Percentiles rank a stretch among this genome's conserved stretches.
These are phyloP conservation scores for Biston betularia DNA, from an alignment of 2,888 invertebrate genomes.

Conservation along the genomic window DNA sequence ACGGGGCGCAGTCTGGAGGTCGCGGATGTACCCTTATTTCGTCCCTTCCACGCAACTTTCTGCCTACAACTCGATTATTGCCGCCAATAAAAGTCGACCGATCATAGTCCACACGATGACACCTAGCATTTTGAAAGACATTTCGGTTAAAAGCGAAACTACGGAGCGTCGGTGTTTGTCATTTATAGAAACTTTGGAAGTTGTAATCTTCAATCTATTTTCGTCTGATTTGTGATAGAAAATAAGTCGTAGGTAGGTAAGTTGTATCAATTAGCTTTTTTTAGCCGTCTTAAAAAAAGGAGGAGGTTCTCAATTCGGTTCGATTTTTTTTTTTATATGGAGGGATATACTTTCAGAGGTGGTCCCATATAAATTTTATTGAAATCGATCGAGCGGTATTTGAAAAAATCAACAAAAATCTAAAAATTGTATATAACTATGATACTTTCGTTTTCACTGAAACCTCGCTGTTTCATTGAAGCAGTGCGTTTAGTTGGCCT, in stretches of 20 bases:
- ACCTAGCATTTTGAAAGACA: constrained; percentile 27
- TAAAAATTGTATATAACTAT: too few species aligned
- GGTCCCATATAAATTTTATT: too few species aligned
- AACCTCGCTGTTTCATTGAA: too few species aligned
- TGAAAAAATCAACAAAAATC: too few species aligned
- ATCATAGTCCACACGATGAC: constrained; percentile 34
- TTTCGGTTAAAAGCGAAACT: constrained; percentile 10
- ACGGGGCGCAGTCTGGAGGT: constrained; percentile 80
- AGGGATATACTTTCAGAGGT: too few species aligned
- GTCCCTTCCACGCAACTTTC: constrained; percentile 58
- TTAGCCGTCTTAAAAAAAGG: too few species aligned
- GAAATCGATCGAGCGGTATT: too few species aligned
- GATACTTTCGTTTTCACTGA: too few species aligned
- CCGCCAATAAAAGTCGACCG: constrained; percentile 40
- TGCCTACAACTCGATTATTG: constrained; percentile 42
- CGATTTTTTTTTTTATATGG: too few species aligned
- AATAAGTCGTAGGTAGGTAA: background rate
- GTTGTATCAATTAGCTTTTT: background rate
- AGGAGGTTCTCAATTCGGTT: too few species aligned
- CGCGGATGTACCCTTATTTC: constrained; percentile 75
- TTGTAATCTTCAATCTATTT: background rate
- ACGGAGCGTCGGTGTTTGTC: constrained; percentile 2
- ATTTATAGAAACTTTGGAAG: constrained; percentile 9
- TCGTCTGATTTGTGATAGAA: background rate
- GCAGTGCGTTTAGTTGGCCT: too few species aligned